A percentile compares a stretch with the other conserved stretches of the same genome.
Conservation (phyloP, 2,888 invertebrate genomes). For the Xestoiulus laeticollis region DNA sequence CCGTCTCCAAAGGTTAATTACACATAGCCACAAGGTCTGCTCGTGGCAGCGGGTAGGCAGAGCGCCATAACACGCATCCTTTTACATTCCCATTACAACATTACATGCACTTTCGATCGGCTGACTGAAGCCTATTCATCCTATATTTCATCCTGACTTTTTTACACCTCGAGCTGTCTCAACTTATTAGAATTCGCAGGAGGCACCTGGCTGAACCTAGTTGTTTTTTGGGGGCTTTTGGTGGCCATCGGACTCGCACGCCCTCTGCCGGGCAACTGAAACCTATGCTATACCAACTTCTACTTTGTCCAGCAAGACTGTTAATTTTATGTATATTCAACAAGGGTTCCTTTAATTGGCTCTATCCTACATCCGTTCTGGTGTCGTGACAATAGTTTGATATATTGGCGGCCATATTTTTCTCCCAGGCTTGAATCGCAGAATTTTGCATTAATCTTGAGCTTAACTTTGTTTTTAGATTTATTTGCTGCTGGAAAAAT, state of each 20-base stretch:
- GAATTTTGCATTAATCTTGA: neutral
- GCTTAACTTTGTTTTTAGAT: neutral
- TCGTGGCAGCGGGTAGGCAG: constrained; percentile 32
- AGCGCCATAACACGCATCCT: neutral
- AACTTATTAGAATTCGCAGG: neutral
- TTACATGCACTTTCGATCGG: constrained; percentile 14
- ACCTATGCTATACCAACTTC: neutral
- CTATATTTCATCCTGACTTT: constrained; percentile 13
- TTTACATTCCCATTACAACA: constrained; percentile 14
- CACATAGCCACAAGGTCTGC: constrained; percentile 23
- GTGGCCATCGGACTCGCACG: neutral
- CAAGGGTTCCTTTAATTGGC: neutral
- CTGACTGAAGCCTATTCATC: neutral
- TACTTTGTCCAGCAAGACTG: too few relatives aligned
- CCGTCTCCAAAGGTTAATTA: constrained; percentile 25
- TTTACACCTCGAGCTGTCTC: constrained; percentile 17
- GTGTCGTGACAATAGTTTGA: constrained; percentile 4
- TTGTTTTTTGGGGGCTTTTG: neutral
- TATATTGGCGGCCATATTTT: neutral
- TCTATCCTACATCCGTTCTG: constrained; percentile 1
- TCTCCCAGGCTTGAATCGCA: neutral
- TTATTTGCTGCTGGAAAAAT: neutral
- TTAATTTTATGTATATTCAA: too few relatives aligned
- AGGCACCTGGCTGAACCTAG: constrained; percentile 2
- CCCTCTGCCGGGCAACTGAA: neutral